These are phyloP conservation scores for Onychomys arenicola DNA, from an alignment of 2,797 vertebrate genomes.

Conservation along the genomic window DNA sequence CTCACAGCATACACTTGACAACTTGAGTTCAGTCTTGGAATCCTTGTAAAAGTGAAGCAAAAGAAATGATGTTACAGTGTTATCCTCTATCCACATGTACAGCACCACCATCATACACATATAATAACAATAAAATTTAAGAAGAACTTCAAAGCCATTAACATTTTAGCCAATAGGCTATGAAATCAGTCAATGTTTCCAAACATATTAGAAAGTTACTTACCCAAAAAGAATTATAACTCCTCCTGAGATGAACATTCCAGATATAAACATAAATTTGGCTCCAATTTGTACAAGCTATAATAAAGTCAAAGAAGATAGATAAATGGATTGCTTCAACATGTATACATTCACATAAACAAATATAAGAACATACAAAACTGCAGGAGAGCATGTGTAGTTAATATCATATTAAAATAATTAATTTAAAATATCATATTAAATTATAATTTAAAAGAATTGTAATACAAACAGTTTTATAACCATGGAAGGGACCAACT, in stretches of 20 bases:
- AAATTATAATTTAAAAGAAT: background rate
- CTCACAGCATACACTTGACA: background rate
- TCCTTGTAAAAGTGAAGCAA: background rate
- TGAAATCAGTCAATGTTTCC: background rate
- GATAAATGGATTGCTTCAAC: slow-evolving; percentile 34
- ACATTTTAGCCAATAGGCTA: slow-evolving; percentile 12
- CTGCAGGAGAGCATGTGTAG: background rate
- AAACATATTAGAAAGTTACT: slow-evolving; percentile 83
- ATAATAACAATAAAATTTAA: background rate
- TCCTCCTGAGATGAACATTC: slow-evolving; percentile 93
- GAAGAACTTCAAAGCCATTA: background rate
- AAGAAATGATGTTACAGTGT: rapidly evolving
- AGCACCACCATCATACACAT: background rate
- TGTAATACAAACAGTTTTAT: background rate
- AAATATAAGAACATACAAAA: background rate
- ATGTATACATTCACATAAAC: slow-evolving; percentile 32
- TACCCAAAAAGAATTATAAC: slow-evolving; percentile 97
- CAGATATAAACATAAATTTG: slow-evolving; percentile 96
- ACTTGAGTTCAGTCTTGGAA: background rate
- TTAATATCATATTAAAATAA: slow-evolving; percentile 19
- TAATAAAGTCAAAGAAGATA: slow-evolving; percentile 79
- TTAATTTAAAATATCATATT: too few species aligned
- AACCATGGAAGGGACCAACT: background rate
- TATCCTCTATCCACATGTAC: background rate
- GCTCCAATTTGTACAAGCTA: slow-evolving; percentile 97